Percentiles rank a stretch among this genome's conserved stretches.
Evolutionary conservation across 2,113 vertebrate species (phyloP).

Genomic region (Psettodes erumei): DNA sequence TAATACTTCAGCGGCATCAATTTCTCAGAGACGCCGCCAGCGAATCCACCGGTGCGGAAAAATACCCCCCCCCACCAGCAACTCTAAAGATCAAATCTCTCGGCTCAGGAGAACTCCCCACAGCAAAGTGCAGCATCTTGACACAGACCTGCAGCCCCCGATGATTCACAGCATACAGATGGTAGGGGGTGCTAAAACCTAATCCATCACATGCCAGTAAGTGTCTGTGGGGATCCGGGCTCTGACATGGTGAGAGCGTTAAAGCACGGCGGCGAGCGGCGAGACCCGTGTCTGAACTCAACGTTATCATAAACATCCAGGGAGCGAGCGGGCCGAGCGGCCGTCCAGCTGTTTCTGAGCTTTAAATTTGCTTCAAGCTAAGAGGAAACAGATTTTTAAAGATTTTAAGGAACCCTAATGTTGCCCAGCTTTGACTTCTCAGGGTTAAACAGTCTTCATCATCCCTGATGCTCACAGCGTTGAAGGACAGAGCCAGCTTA

Average conservation of each 20-base stretch:
- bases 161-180: conserved; percentile 57
- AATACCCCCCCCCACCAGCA: conserved; percentile 10
- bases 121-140: conserved; percentile 13
- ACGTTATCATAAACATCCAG: conserved; percentile 44
- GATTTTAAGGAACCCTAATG: conserved; percentile 19
- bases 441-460: no score
- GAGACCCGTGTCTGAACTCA: conserved; percentile 17
- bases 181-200: conserved; percentile 72
- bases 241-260: conserved; percentile 14
- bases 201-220: conserved; percentile 60
- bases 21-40: conserved; percentile 18
- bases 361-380: conserved; percentile 26
- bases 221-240: conserved; percentile 38
- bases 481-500: conserved; percentile 20
- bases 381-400: conserved; percentile 34
- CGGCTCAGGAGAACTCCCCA: conserved; percentile 16
- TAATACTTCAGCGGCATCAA: conserved; percentile 21
- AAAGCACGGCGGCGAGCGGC: conserved; percentile 1
- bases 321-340: background rate
- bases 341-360: conserved; percentile 27
- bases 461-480: background rate
- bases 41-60: conserved; percentile 19
- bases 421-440: conserved; percentile 36
- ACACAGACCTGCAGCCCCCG: conserved; percentile 25
- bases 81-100: conserved; percentile 35